These are phyloP conservation scores for Rhinopomastus cyanomelas DNA, from an alignment of 2,113 vertebrate species.

Conservation along the genomic window DNA sequence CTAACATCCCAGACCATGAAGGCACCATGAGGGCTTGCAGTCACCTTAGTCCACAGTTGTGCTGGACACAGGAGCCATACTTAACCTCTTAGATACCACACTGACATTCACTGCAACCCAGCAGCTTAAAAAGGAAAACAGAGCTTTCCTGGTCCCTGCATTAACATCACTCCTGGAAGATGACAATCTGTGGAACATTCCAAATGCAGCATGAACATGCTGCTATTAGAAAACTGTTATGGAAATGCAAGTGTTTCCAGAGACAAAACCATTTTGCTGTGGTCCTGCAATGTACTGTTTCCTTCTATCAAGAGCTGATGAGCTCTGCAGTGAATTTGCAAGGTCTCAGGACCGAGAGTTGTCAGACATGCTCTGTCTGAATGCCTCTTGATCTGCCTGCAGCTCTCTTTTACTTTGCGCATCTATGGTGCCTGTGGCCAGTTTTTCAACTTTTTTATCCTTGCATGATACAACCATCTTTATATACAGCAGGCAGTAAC, in stretches of 20 bases:
- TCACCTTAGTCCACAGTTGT: not conserved
- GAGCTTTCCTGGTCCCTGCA: not conserved
- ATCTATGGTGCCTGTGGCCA: not conserved
- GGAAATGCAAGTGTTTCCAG: not conserved
- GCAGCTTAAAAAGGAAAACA: not conserved
- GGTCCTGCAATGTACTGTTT: not conserved
- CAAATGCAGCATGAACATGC: not conserved
- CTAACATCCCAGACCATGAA: rapidly evolving
- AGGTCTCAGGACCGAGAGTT: not conserved
- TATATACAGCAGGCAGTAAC: not conserved
- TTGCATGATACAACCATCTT: rapidly evolving
- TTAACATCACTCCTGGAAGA: not conserved
- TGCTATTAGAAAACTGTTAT: not conserved
- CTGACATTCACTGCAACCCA: not conserved
- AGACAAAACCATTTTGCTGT: not conserved
- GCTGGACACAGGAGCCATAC: not conserved
- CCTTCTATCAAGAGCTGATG: not conserved
- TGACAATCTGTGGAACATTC: not conserved
- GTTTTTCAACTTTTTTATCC: not conserved
- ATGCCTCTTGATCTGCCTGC: not conserved
- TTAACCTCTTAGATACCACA: not conserved
- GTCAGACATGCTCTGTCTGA: not conserved
- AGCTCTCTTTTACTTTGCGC: not conserved
- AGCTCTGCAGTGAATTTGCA: not conserved
- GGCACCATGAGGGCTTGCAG: rapidly evolving